Percentiles rank a stretch among this genome's conserved stretches.
phyloP scores from a whole-genome alignment of 2,888 invertebrate species.

The Oasisia sp. region DNA sequence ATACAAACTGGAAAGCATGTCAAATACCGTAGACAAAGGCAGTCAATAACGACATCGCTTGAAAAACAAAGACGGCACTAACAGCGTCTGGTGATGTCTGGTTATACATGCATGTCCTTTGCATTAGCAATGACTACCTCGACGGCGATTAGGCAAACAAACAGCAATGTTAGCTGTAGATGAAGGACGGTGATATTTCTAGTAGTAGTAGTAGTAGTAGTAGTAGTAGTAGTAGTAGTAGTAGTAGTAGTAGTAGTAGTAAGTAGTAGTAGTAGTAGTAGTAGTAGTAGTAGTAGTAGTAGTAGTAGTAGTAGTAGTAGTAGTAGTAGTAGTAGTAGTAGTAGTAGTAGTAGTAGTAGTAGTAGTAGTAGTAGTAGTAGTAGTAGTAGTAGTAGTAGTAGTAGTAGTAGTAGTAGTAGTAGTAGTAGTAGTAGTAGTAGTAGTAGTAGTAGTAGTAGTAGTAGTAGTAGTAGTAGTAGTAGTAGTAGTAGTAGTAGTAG shows the following conservation, averaged over 20 bases:
- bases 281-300: too few species aligned
- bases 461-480: conserved; percentile 21
- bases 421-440: neutral
- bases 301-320: too few species aligned
- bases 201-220: too few species aligned
- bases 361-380: too few species aligned
- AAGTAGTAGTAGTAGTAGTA: too few species aligned
- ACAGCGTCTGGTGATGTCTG: neutral
- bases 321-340: too few species aligned
- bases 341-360: too few species aligned
- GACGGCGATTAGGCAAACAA: neutral
- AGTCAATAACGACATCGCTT: neutral
- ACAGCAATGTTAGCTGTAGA: neutral
- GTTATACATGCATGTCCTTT: neutral
- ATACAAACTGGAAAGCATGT: neutral
- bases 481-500: conserved; percentile 17
- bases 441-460: conserved; percentile 19
- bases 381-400: too few species aligned
- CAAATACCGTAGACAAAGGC: neutral
- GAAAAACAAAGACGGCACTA: neutral
- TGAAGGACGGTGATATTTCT: neutral
- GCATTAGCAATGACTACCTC: neutral
- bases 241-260: too few species aligned
- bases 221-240: too few species aligned
- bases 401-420: too few species aligned